Percentiles rank a stretch among this genome's conserved stretches.
Conservation (phyloP, 2,888 invertebrate species). For the Caenorhabditis sp. region DNA sequence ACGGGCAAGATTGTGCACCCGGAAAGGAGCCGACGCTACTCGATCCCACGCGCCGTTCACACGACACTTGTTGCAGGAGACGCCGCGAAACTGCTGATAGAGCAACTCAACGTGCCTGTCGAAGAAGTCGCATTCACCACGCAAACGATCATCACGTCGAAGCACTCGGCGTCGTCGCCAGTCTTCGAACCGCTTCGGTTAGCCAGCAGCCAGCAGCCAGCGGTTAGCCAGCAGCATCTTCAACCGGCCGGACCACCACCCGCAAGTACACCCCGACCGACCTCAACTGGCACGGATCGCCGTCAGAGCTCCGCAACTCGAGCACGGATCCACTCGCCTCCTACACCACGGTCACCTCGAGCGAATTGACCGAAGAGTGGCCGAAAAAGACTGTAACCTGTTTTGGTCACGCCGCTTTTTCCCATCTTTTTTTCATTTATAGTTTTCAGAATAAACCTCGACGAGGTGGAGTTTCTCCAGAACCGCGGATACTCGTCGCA, state of each 20-base stretch:
- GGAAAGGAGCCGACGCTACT: constrained; percentile 87
- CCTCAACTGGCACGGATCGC: constrained; percentile 74
- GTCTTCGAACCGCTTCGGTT: constrained; percentile 28
- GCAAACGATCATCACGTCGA: constrained; percentile 51
- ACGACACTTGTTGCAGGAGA: constrained; percentile 82
- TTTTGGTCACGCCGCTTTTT: neutral
- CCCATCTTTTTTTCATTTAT: neutral
- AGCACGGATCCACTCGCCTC: constrained; percentile 64
- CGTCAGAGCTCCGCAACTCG: constrained; percentile 71
- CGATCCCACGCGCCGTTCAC: constrained; percentile 89
- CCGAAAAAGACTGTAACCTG: constrained; percentile 57
- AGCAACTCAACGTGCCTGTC: constrained; percentile 67
- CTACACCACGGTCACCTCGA: constrained; percentile 59
- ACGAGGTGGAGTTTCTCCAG: too few relatives aligned
- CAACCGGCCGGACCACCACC: constrained; percentile 25
- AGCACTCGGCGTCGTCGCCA: constrained; percentile 21
- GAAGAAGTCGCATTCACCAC: constrained; percentile 53
- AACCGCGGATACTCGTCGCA: too few relatives aligned
- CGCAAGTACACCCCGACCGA: constrained; percentile 69
- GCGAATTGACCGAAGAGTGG: constrained; percentile 64
- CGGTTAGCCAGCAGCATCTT: constrained; percentile 11
- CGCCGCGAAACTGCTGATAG: constrained; percentile 74
- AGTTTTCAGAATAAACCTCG: constrained; percentile 27
- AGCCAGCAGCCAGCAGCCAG: too few relatives aligned
- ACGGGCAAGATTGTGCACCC: constrained; percentile 91